phyloP scores from a whole-genome alignment of 2,113 vertebrate genomes.

The Lethenteron reissneri region DNA sequence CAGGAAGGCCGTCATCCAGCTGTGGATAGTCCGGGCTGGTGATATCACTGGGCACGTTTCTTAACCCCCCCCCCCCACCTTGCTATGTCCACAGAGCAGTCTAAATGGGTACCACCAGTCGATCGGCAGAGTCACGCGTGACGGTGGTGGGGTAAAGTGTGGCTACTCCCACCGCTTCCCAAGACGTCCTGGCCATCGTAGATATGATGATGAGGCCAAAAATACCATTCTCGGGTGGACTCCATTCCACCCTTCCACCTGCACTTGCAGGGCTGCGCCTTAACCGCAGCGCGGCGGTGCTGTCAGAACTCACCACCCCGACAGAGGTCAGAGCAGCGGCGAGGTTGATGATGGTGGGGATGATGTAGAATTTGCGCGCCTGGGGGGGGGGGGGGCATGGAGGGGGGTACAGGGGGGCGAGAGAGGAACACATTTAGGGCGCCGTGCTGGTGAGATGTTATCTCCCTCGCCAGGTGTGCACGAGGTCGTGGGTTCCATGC shows the following conservation, averaged over 20 bases:
- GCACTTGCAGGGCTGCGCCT: background rate
- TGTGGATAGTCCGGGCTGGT: too few species aligned
- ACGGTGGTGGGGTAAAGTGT: too few species aligned
- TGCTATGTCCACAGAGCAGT: too few species aligned
- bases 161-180: too few species aligned
- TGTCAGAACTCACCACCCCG: slow-evolving; percentile 41
- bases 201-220: background rate
- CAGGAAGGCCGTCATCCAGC: too few species aligned
- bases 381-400: slow-evolving; percentile 14
- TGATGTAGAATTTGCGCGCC: slow-evolving; percentile 71
- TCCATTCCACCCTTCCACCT: background rate
- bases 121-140: too few species aligned
- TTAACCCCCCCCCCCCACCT: too few species aligned
- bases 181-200: background rate
- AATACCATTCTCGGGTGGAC: background rate
- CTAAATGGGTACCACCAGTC: too few species aligned
- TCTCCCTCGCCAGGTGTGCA: too few species aligned
- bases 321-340: slow-evolving; percentile 64
- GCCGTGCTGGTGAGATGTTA: too few species aligned
- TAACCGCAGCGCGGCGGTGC: background rate
- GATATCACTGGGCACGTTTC: too few species aligned
- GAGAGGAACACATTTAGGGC: background rate
- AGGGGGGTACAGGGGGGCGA: background rate
- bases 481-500: too few species aligned
- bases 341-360: slow-evolving; percentile 62